phyloP scores from a whole-genome alignment of 2,888 invertebrate genomes.

The Lingula anatina region DNA sequence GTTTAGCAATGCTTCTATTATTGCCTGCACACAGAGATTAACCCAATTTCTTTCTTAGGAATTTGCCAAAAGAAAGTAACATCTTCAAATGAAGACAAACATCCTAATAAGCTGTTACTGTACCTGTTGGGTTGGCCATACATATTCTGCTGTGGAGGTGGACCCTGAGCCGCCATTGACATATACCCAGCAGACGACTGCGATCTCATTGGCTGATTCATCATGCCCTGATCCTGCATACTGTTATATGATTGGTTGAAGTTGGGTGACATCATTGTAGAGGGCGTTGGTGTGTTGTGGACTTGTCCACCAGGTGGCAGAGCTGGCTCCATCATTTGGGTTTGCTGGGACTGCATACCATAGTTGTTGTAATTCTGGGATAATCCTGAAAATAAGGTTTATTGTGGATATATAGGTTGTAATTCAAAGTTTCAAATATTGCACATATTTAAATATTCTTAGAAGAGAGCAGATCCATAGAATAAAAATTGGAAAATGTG shows the following conservation, averaged over 20 bases:
- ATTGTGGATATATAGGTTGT: background rate
- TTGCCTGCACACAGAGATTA: too few species aligned
- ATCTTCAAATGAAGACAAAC: too few species aligned
- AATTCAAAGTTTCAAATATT: too few species aligned
- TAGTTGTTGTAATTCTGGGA: conserved; percentile 19
- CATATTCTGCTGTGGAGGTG: background rate
- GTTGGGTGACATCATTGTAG: conserved; percentile 30
- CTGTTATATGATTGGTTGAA: conserved; percentile 29
- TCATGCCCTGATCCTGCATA: conserved; percentile 15
- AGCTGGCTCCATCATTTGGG: conserved; percentile 23
- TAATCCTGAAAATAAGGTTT: conserved; percentile 6
- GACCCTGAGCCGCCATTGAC: background rate
- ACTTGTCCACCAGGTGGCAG: conserved; percentile 15
- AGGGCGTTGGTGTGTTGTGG: too few species aligned
- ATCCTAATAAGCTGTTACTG: too few species aligned
- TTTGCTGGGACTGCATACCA: conserved; percentile 23
- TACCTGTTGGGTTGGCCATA: background rate
- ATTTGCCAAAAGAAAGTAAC: background rate
- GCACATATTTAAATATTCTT: too few species aligned
- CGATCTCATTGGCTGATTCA: conserved; percentile 4
- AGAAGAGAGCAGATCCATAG: background rate
- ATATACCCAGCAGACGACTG: background rate
- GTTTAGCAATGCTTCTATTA: too few species aligned
- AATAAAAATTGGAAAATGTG: background rate
- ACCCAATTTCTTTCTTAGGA: background rate